These are phyloP conservation scores for Hippocampus zosterae DNA, from an alignment of 2,113 vertebrate species.

Conservation along the genomic window DNA sequence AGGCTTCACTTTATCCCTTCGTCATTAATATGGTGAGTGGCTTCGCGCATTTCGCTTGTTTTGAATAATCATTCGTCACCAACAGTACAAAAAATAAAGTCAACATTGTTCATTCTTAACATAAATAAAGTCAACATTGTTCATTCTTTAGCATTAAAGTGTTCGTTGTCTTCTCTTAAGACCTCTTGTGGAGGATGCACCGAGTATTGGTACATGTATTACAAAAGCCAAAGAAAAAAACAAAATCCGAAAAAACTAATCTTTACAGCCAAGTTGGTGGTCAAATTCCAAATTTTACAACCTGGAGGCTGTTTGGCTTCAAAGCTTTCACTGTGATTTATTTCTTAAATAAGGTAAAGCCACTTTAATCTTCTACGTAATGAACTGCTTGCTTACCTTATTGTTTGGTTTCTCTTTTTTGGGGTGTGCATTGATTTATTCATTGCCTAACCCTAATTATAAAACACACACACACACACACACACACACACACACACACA, in stretches of 20 bases:
- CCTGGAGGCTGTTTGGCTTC: background rate
- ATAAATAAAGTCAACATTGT: no score
- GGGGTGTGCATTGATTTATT: background rate
- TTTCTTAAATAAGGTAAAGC: background rate
- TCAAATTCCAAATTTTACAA: background rate
- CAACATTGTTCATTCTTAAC: no score
- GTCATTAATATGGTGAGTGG: background rate
- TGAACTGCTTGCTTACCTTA: background rate
- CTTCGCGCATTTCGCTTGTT: no score
- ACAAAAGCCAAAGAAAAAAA: background rate
- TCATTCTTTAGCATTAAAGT: background rate
- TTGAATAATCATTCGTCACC: no score
- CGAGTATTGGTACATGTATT: background rate
- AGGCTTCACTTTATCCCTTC: background rate
- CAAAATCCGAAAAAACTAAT: background rate
- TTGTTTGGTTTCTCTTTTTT: background rate
- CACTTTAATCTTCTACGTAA: background rate
- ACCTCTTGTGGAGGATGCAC: background rate
- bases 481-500: no score
- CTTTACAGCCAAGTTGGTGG: background rate
- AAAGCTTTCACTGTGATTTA: background rate
- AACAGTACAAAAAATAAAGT: no score
- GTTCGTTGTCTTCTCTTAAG: background rate
- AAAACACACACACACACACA: background rate
- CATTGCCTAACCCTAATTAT: background rate